Conservation (phyloP, 2,797 vertebrate species). For the Gephyroberyx darwinii region DNA sequence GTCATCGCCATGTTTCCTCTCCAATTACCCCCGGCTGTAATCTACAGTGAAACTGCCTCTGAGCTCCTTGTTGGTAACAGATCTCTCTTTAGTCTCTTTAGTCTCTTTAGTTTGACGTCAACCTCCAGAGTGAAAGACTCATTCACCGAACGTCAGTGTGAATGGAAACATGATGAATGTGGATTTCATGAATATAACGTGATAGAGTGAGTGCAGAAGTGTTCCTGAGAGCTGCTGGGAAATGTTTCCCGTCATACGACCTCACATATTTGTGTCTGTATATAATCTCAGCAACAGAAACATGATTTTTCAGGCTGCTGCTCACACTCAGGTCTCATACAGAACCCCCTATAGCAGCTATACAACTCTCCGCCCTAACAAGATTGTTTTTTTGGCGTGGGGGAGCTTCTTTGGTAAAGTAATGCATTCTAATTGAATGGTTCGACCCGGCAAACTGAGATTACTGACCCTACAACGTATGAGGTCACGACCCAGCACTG, state of each 20-base stretch:
- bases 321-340: too few relatives aligned
- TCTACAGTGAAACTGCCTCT: slow-evolving; percentile 51
- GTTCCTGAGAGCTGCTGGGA: too few relatives aligned
- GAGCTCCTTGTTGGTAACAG: slow-evolving; percentile 66
- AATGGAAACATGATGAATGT: slow-evolving; percentile 34
- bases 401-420: neutral
- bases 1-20: slow-evolving; percentile 65
- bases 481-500: slow-evolving; percentile 36
- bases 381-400: neutral
- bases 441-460: slow-evolving; percentile 18
- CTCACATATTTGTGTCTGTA: too few relatives aligned
- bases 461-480: slow-evolving; percentile 39
- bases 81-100: slow-evolving; percentile 64
- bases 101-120: slow-evolving; percentile 64
- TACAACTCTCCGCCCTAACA: neutral
- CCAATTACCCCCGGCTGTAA: slow-evolving; percentile 61
- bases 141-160: slow-evolving; percentile 42
- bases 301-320: too few relatives aligned
- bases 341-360: too few relatives aligned
- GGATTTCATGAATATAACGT: slow-evolving; percentile 36
- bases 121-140: slow-evolving; percentile 51
- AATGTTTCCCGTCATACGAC: too few relatives aligned
- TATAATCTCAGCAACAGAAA: too few relatives aligned
- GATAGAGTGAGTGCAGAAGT: neutral
- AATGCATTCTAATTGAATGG: slow-evolving; percentile 47